Conservation (phyloP, 2,888 invertebrate species). For the Limenitis arthemis region DNA sequence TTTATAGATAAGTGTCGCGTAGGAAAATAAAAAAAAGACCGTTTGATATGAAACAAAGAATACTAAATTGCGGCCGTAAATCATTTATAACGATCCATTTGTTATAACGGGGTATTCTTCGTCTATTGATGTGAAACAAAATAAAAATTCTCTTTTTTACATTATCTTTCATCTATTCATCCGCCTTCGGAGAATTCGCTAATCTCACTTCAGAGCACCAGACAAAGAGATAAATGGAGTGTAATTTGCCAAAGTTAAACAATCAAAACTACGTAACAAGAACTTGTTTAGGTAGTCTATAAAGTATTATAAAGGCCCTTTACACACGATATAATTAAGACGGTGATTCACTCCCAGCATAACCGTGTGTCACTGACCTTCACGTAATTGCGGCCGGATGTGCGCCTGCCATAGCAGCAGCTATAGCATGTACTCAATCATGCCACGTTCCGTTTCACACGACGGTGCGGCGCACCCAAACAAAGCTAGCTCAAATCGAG, state of each 20-base stretch:
- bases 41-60: slow-evolving; percentile 15
- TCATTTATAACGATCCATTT: slow-evolving; percentile 19
- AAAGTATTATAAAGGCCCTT: neutral
- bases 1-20: neutral
- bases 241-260: slow-evolving; percentile 4
- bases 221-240: slow-evolving; percentile 12
- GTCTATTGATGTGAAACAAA: slow-evolving; percentile 15
- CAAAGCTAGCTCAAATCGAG: slow-evolving; percentile 18
- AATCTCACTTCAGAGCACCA: slow-evolving; percentile 11
- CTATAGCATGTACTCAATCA: slow-evolving; percentile 41
- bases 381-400: slow-evolving; percentile 49
- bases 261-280: slow-evolving; percentile 8
- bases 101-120: slow-evolving; percentile 12
- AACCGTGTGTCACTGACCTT: slow-evolving; percentile 56
- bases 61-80: slow-evolving; percentile 11
- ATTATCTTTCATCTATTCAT: slow-evolving; percentile 8
- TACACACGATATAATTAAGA: slow-evolving; percentile 38
- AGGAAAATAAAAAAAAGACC: slow-evolving; percentile 5
- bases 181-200: slow-evolving; percentile 13
- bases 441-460: slow-evolving; percentile 38
- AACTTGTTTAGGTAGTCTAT: slow-evolving; percentile 15
- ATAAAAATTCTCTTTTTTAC: slow-evolving; percentile 13
- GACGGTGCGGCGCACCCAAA: slow-evolving; percentile 32
- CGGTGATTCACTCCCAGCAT: slow-evolving; percentile 41
- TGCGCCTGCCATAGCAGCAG: slow-evolving; percentile 35